Evolutionary conservation across 2,113 vertebrate species (phyloP), one percentile per base, ranked within the genome.

Genomic region (Hiodon alosoides): DNA sequence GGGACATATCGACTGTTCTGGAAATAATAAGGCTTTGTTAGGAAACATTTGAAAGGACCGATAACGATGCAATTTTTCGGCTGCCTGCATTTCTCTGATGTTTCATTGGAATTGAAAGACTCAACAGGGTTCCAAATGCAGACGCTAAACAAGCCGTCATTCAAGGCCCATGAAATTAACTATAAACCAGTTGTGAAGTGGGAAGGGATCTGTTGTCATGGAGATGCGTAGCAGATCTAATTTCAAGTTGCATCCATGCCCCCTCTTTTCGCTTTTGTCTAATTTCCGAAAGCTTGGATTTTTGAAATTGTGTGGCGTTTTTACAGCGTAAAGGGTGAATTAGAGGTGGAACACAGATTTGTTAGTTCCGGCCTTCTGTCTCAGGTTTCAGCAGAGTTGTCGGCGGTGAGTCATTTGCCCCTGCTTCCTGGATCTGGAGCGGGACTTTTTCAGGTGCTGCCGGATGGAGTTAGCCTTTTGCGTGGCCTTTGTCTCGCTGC

Each of bases 201-300:
- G 61, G 61, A 3, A 64, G 61, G 61, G 17, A 64, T 64, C 61
- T 64, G 61, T 64, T 64, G 61, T 64, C 61, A 64, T 64, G 61
- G 61, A 64, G 16, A 64, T 16, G 17, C 14, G 61, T 64, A 64
- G 14, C 61, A 64, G 13, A 64, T 64, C 61, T 16, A 16, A 16
- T 16, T 64, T 6, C 61, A 64, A 7, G 7, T 64, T 17, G 16
- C n/a, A 16, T 64, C 16, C 7, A 16, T 64, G 6, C 16, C 11
- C 6, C 17, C 61, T n/a, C 61, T 64, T n/a, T 64, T 64, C 17
- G 6, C 17, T 7, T 64, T 64, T 17, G 58, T 59, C 58, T 59
- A 14, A 59, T 59, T 9, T 59, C 58, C 58, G 14, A 59, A 59
- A 14, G 14, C 61, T 16, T 64, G 61, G 0, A 3, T 64, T 64